Evolutionary conservation across 2,113 vertebrate genomes (phyloP), one percentile per base, ranked within the genome.

Genomic region (Corythaeola cristata): DNA sequence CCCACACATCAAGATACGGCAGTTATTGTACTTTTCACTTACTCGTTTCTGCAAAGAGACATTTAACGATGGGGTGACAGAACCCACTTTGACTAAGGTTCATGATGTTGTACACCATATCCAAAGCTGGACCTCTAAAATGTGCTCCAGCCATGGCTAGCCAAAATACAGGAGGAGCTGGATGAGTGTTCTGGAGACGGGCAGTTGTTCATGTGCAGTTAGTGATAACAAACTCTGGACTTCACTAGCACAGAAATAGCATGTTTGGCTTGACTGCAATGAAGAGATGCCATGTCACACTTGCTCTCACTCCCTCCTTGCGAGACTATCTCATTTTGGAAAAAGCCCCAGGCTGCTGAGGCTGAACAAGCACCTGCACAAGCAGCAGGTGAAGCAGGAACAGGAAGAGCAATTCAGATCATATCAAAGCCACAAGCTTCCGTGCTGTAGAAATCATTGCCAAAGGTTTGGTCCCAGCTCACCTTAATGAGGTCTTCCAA

Each of bases 401-500:
- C 15, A 52, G 8, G 9, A 56, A 80, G 7, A 60, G 11, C 39
- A 37, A 35, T 22, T 66, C 76, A 87, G 19, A 27, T 11, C 15
- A 13, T 3, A 60, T 3, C 24, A 60, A 39, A 50, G 17, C 20
- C 24, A 27, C 0, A 0, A 71, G 56, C 9, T 62, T 63, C 20
- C 3, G 2, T 8, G 15, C 27, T 72, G 33, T 44, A 79, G 80
- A n/a, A 52, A 39, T 20, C 21, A n/a, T 4, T 47, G 22, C 13
- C 21, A 50, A 56, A 79, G 49, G 19, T 37, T 7, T 28, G 28
- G 45, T 49, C 41, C 47, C 49, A 26, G 33, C 97, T 97, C 96
- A 99, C 99, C 99, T 99, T 99, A 73, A 99, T 97, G 84, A 99
- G 97, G 17, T 96, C 98, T 95, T 99, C 98, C 96, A 99, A 84